Conservation (phyloP, 2,113 vertebrate genomes). For the Bagarius yarrelli region DNA sequence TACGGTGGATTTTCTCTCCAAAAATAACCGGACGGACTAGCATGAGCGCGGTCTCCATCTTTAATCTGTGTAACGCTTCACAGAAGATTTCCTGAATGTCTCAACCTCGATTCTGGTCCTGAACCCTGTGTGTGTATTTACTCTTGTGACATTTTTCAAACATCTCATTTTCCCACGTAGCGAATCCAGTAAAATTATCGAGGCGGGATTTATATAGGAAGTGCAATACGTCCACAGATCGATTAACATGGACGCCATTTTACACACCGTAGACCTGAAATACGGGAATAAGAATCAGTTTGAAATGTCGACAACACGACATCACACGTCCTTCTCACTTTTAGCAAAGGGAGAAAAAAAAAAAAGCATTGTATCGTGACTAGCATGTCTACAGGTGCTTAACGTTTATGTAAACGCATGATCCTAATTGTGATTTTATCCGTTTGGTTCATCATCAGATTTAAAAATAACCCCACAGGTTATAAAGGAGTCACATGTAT, state of each 20-base stretch:
- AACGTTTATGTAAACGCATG: constrained; percentile 21
- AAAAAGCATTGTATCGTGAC: not conserved
- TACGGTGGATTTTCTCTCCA: not conserved
- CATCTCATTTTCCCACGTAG: constrained; percentile 30
- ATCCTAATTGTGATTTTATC: constrained; percentile 20
- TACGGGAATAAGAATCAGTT: constrained; percentile 18
- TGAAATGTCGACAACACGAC: not conserved
- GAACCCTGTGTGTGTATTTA: constrained; percentile 1
- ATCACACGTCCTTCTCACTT: not conserved
- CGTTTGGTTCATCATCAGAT: constrained; percentile 54
- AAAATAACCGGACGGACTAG: not conserved
- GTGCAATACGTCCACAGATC: constrained; percentile 55
- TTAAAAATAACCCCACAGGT: constrained; percentile 6
- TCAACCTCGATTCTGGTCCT: not conserved
- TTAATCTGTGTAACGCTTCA: not conserved
- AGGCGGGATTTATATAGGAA: constrained; percentile 56
- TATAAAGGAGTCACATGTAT: not conserved
- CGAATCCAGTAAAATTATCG: constrained; percentile 31
- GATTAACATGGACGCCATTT: constrained; percentile 10
- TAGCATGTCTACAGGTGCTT: not conserved
- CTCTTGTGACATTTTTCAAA: constrained; percentile 1
- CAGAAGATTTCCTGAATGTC: not conserved
- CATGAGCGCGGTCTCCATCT: not conserved
- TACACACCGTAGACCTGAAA: constrained; percentile 31
- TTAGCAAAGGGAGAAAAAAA: not conserved